Conservation (phyloP, 1,140 invertebrate genomes). For the Gryllus bimaculatus region DNA sequence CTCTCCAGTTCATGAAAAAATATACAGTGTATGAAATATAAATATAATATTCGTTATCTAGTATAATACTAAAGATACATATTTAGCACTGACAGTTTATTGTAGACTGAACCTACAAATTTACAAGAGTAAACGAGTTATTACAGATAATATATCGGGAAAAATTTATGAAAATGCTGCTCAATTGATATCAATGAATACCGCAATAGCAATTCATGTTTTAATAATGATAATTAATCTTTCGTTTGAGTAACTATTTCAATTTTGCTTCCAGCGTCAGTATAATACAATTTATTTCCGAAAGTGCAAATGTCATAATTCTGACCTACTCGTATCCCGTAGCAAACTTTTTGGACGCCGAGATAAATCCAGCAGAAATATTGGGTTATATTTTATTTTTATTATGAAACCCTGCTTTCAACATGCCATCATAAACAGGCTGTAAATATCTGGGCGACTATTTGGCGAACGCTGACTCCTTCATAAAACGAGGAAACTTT, state of each 20-base stretch:
- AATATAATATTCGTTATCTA: too few relatives aligned
- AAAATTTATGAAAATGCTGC: too few relatives aligned
- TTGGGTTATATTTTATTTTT: neutral
- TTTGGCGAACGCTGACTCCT: too few relatives aligned
- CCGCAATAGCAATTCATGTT: neutral
- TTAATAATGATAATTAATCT: neutral
- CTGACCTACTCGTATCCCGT: neutral
- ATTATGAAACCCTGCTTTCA: neutral
- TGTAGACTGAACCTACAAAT: too few relatives aligned
- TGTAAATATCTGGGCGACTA: neutral
- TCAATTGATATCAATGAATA: too few relatives aligned
- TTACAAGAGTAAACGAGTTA: too few relatives aligned
- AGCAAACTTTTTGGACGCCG: neutral
- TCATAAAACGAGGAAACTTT: neutral
- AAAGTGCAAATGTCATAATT: neutral
- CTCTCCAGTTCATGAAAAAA: too few relatives aligned
- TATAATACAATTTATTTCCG: neutral
- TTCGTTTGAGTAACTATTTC: neutral
- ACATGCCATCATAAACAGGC: neutral
- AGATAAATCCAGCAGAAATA: neutral
- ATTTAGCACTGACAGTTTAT: too few relatives aligned
- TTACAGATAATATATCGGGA: too few relatives aligned
- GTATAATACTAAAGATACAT: too few relatives aligned
- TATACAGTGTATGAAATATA: too few relatives aligned
- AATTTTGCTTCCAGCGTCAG: neutral